Base-by-base conservation (phyloP, 92 coral and sea anemone genomes). In the Micromussa lordhowensis region DNA sequence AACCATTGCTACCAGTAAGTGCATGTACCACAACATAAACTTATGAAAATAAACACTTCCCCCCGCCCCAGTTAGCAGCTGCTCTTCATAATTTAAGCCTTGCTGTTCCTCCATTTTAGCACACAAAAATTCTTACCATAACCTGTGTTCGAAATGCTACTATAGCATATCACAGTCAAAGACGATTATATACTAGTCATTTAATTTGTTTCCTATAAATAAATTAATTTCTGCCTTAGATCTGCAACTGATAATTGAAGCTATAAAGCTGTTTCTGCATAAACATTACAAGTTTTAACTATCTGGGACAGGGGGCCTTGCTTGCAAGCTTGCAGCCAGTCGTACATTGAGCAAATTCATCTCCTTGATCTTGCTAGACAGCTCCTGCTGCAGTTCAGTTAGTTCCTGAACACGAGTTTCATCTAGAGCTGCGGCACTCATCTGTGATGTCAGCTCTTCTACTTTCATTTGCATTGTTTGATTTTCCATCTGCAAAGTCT, bases 341-440 rank as follows among this genome's bases (percentile, higher is more conserved):
- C 83, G 85, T 26, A 75, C 66, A 55, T 82, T 95, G 75, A 93
- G 64, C 15, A 85, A 76, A 82, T 66, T 96, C 44, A 91, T 74
- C 86, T 91, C 97, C 17, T 93, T 85, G 57, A 94, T 83, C 82
- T 91, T 97, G 44, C 80, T 69, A 17, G 93, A 55, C 34, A 97
- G 79, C 18, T 91, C 85, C n/a, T 91, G 90, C 31, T 96, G 95
- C 0, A 93, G 86, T 51, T 91, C 91, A 55, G 58, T 86, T 12
- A 97, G 83, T 71, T 96, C 95, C 54, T 91, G 87, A 0, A 91
- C 88, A 57, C 90, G 94, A n/a, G 94, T 30, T 83, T 95, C 91
- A 79, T 88, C 85, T 63, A 96, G 83, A 29, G 92, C 58, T 35
- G 94, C 86, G 28, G 90, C 66, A 14, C 44, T 86, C 77, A 86